Percentiles rank a stretch among this genome's conserved stretches.
Conservation (phyloP, 2,797 vertebrate genomes). For the Fistularia commersonii region DNA sequence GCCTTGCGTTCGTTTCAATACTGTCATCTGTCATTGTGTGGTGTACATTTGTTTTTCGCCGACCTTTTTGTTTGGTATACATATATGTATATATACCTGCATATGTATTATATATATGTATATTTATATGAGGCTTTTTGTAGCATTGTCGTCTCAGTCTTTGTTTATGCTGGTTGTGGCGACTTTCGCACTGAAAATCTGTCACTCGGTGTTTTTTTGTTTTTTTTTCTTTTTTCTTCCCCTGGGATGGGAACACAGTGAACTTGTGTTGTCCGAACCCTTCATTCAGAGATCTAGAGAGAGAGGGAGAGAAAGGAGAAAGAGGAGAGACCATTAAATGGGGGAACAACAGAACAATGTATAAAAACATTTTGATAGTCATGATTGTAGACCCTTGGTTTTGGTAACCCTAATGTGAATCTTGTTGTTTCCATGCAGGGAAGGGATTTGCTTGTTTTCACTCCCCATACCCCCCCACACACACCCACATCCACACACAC, state of each 20-base stretch:
- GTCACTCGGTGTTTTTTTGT: conserved; percentile 55
- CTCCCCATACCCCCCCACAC: no score
- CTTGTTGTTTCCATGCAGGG: no score
- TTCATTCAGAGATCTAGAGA: conserved; percentile 57
- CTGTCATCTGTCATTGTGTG: conserved; percentile 78
- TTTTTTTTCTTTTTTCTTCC: conserved; percentile 34
- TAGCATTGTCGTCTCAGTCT: conserved; percentile 76
- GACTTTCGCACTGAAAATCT: conserved; percentile 83
- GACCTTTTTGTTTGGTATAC: conserved; percentile 70
- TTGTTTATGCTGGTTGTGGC: conserved; percentile 78
- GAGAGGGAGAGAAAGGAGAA: conserved; percentile 10
- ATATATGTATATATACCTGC: conserved; percentile 58
- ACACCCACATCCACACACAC: no score
- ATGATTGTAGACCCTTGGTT: no score
- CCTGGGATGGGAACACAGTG: conserved; percentile 66
- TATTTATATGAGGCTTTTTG: conserved; percentile 60
- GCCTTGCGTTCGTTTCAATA: conserved; percentile 83
- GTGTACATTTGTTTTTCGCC: conserved; percentile 62
- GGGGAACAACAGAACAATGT: no score
- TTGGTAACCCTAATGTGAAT: no score
- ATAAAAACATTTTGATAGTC: no score
- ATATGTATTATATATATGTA: conserved; percentile 43
- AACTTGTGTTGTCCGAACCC: conserved; percentile 64
- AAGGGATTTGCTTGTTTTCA: no score
- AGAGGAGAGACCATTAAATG: background rate